Base-by-base conservation (phyloP, 2,888 invertebrate species). In the Alsophila aescularia region DNA sequence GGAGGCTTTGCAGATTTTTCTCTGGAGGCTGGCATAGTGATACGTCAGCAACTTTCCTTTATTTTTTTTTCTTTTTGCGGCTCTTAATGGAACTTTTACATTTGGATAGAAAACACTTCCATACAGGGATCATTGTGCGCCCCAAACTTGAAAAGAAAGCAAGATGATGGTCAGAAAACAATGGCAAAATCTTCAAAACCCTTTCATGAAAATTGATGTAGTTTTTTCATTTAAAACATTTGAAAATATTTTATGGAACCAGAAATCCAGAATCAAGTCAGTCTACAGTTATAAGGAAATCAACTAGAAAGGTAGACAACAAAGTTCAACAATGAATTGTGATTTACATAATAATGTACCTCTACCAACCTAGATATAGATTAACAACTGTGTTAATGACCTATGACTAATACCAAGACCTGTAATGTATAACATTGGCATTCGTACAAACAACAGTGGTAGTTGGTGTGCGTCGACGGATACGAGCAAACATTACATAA, bases 401-500 rank as follows among this genome's bases (percentile, higher is more conserved):
- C 85, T 86, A 83, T 90, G 89, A 88, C 82, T 87, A 88, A 87
- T 82, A 81, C 77, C 79, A 79, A 80, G 79, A 83, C 80, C 78
- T 80, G 83, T 81, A 85, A 87, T 83, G 83, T 87, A 85, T 56
- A 86, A 85, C 86, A 88, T 88, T 87, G 88, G 86, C 84, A 89
- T 85, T 87, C 85, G 77, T 83, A 85, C 85, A 87, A 87, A 87
- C 83, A 86, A 84, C 84, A 81, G 87, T 79, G 77, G 85, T 82
- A 76, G 77, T 70, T 73, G 66, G 77, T 77, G 79, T 77, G 80
- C 79, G 83, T 76, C 82, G 84, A 81, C 88, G 87, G 87, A 85
- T 87, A 85, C 88, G 81, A 83, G 82, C 86, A 89, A 88, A 89
- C 89, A 88, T 90, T 90, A 90, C 90, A 91, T 90, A 91, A 91